These are phyloP conservation scores for Keiferia lycopersicella DNA, from an alignment of 2,888 invertebrate species.

Conservation along the genomic window DNA sequence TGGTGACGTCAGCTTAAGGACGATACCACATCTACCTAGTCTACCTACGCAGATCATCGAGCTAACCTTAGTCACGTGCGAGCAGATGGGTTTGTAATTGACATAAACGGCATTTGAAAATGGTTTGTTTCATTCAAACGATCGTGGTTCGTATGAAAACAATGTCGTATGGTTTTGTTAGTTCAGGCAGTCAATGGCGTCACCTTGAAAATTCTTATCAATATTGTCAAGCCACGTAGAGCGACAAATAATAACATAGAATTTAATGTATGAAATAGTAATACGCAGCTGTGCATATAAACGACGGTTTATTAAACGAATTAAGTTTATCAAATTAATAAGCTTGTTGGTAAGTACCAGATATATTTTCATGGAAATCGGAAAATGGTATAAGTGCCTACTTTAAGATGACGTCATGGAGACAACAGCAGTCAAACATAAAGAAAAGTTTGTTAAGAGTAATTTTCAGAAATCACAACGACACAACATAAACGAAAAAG, in stretches of 20 bases:
- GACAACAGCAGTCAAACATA: too few relatives aligned
- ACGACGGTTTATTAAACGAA: neutral
- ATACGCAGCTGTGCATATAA: neutral
- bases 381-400: neutral
- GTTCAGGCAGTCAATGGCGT: neutral
- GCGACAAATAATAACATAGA: too few relatives aligned
- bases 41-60: conserved; percentile 13
- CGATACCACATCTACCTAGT: conserved; percentile 1
- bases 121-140: conserved; percentile 6
- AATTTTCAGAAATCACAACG: too few relatives aligned
- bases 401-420: too few relatives aligned
- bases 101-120: neutral
- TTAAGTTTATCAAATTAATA: neutral
- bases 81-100: neutral
- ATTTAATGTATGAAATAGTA: too few relatives aligned
- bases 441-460: too few relatives aligned
- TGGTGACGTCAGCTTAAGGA: conserved; percentile 8
- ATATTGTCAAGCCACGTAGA: neutral
- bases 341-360: neutral
- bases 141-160: neutral
- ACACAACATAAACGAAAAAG: too few relatives aligned
- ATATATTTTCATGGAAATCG: neutral
- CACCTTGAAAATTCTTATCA: conserved; percentile 18
- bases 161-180: conserved; percentile 1
- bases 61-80: neutral